These are phyloP conservation scores for Lasioglossum figueresi DNA, from an alignment of 2,888 invertebrate species.

Conservation along the genomic window DNA sequence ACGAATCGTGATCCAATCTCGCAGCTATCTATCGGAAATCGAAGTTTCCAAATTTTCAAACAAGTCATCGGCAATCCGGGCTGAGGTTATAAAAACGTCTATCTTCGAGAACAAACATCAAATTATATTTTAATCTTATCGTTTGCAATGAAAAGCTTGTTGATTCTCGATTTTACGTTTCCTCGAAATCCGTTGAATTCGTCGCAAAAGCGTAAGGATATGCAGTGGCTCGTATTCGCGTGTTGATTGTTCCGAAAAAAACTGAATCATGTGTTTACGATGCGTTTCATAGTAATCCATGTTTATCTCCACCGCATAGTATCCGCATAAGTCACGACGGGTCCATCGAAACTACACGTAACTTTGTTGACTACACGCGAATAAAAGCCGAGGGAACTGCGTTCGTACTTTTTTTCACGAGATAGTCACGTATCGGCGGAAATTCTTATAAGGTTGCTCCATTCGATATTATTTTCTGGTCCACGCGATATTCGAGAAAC, in stretches of 20 bases:
- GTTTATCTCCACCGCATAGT: not conserved
- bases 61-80: not conserved
- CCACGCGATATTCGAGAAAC: not conserved
- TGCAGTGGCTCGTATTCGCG: not conserved
- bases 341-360: constrained; percentile 15
- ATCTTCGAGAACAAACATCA: not conserved
- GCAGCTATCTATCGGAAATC: constrained; percentile 37
- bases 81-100: not conserved
- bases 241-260: not conserved
- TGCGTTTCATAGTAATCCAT: not conserved
- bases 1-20: constrained; percentile 43
- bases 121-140: not conserved
- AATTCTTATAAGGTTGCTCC: constrained; percentile 17
- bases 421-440: constrained; percentile 32
- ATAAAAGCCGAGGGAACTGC: not conserved
- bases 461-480: not conserved
- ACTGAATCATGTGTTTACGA: not conserved
- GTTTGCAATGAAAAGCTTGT: not conserved
- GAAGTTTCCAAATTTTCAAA: not conserved
- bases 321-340: constrained; percentile 1
- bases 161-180: not conserved
- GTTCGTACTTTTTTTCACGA: not conserved
- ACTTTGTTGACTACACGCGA: not conserved
- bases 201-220: not conserved
- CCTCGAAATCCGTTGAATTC: not conserved